These are phyloP conservation scores for Agriopis marginaria DNA, from an alignment of 2,888 invertebrate genomes.

Conservation along the genomic window DNA sequence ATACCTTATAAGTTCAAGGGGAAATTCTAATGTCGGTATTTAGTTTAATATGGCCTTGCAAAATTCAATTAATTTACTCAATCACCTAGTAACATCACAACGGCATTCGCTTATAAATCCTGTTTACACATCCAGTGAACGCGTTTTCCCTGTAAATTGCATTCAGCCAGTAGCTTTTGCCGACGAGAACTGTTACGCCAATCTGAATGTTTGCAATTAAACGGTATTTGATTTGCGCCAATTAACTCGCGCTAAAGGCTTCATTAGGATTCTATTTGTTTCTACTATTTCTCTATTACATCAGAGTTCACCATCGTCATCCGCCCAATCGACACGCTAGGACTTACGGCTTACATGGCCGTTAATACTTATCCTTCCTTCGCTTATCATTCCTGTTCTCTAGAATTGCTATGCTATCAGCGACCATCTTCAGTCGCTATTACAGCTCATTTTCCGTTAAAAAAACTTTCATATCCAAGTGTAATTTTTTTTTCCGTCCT, in stretches of 20 bases:
- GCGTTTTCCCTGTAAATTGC: conserved; percentile 59
- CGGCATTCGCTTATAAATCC: conserved; percentile 38
- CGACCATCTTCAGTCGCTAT: no score
- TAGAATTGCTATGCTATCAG: no score
- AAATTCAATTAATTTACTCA: not conserved
- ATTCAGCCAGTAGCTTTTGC: conserved; percentile 47
- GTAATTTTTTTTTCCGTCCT: not conserved
- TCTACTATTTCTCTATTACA: not conserved
- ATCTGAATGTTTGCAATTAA: conserved; percentile 49
- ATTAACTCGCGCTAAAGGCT: conserved; percentile 23
- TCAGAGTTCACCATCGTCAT: not conserved
- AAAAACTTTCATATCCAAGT: no score
- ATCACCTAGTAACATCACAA: not conserved
- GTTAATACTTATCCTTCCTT: no score
- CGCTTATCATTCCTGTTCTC: no score
- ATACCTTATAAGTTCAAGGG: no score
- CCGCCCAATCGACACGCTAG: not conserved
- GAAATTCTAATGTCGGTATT: no score
- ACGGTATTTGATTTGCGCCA: conserved; percentile 45
- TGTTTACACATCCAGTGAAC: conserved; percentile 50
- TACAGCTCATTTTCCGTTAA: no score
- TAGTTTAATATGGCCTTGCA: not conserved
- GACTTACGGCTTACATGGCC: no score
- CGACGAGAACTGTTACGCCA: conserved; percentile 42
- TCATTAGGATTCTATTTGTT: conserved; percentile 6